Evolutionary conservation across 2,888 invertebrate genomes (phyloP).

Genomic region (Eurytoma adleriae): DNA sequence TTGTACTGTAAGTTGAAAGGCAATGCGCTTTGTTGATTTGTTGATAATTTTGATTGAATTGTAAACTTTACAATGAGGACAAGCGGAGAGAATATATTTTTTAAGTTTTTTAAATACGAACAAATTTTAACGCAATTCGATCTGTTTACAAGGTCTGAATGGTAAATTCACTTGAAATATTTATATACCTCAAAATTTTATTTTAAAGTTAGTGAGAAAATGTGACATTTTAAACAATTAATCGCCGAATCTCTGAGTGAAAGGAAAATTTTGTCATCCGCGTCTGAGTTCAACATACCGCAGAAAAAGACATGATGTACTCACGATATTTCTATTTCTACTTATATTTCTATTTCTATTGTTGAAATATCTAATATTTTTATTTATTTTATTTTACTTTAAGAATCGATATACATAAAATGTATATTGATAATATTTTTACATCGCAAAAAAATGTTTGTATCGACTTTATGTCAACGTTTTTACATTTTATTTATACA

Average conservation of each 20-base stretch:
- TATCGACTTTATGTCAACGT: conserved; percentile 18
- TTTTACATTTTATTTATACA: conserved; percentile 32
- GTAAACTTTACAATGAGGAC: too few relatives aligned
- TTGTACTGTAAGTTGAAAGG: background rate
- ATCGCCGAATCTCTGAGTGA: conserved; percentile 10
- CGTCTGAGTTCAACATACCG: background rate
- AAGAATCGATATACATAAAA: background rate
- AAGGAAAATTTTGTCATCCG: conserved; percentile 7
- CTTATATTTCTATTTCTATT: background rate
- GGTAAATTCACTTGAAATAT: too few relatives aligned
- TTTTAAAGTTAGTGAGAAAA: background rate
- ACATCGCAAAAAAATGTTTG: conserved; percentile 18
- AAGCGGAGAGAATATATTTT: too few relatives aligned
- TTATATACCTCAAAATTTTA: background rate
- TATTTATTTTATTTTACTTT: background rate
- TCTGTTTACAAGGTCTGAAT: background rate
- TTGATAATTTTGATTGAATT: conserved; percentile 9
- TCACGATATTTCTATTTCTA: background rate
- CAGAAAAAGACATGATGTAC: background rate
- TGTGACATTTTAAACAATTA: background rate
- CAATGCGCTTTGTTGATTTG: background rate
- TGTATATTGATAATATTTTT: conserved; percentile 5
- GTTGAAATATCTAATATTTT: background rate
- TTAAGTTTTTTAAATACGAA: too few relatives aligned
- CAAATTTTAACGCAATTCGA: too few relatives aligned